Base-by-base conservation (phyloP, 1,140 invertebrate species). In the Lysiphlebus fabarum region DNA sequence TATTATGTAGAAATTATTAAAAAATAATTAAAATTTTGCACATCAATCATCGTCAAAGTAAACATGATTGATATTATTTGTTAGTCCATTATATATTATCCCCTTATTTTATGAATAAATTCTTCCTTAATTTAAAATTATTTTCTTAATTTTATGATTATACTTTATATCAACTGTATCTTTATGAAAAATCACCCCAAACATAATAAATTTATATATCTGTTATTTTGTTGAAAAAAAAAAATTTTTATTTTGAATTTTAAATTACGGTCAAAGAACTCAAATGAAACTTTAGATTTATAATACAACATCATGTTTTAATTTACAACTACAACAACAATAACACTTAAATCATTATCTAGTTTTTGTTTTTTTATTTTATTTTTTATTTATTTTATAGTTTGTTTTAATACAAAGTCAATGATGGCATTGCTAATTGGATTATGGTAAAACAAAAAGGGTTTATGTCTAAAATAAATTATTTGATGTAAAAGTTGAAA, bases 31-130 rank as follows among this genome's bases (percentile, higher is more conserved):
- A 1, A 26, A 2, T 26, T 26, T 26, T 26, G 6, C 5, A 7
- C 17, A 56, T 56, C 54, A 56, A 56, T 56, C 54, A 56, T 14
- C 42, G 54, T 56, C 54, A 56, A 17, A 56, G 43, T 45, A 38
- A 45, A 33, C 36, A 14, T 56, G 43, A 56, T 43, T 45, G 11
- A 45, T 56, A 45, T 45, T 42, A 36, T 26, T 44, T 45, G 17
- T 42, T 54, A 44, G 17, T 43, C 33, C 33, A 55, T 55, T 26
- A 38, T 54, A 54, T 56, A 44, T 44, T 34, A 47, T 47, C 34
- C 47, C 17, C 26, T 49, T 33, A 49, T 36, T 49, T 26, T 26
- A 34, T 34, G 26, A 49, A 49, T 49, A 49, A 49, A 26, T 34
- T n/a, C 26, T 49, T 49, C 26, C 33, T 1, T 34, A 11, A 10